Conservation (phyloP, 2,797 vertebrate species). For the Thalassophryne amazonica region DNA sequence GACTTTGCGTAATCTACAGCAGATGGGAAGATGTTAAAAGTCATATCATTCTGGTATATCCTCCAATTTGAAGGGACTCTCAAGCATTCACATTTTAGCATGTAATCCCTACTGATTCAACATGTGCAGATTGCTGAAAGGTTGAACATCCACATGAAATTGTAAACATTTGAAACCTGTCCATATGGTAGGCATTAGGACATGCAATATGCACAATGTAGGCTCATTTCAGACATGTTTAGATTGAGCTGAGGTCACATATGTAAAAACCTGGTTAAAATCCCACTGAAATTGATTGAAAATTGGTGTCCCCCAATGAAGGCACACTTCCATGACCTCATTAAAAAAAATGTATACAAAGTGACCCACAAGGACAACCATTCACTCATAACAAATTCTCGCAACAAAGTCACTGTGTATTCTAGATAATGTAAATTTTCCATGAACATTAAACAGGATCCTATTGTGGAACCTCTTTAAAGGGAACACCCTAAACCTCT, state of each 20-base stretch:
- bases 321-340: too few relatives aligned
- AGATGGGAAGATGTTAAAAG: conserved; percentile 28
- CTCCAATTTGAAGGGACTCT: background rate
- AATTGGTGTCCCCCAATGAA: too few relatives aligned
- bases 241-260: conserved; percentile 17
- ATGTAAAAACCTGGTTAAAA: background rate
- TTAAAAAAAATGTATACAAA: too few relatives aligned
- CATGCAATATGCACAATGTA: background rate
- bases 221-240: conserved; percentile 13
- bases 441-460: too few relatives aligned
- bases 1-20: conserved; percentile 11
- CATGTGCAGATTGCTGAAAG: background rate
- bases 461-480: too few relatives aligned
- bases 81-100: conserved; percentile 1
- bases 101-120: conserved; percentile 2
- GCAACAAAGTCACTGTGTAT: too few relatives aligned
- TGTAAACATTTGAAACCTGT: conserved; percentile 10
- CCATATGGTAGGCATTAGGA: conserved; percentile 23
- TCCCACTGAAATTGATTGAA: background rate
- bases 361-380: too few relatives aligned
- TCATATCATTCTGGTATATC: conserved; percentile 7
- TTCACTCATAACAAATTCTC: too few relatives aligned
- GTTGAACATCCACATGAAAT: conserved; percentile 1
- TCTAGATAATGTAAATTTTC: too few relatives aligned
- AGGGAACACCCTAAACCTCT: too few relatives aligned